Evolutionary conservation across 2,113 vertebrate species (phyloP).

Genomic region (Thamnaconus septentrionalis): DNA sequence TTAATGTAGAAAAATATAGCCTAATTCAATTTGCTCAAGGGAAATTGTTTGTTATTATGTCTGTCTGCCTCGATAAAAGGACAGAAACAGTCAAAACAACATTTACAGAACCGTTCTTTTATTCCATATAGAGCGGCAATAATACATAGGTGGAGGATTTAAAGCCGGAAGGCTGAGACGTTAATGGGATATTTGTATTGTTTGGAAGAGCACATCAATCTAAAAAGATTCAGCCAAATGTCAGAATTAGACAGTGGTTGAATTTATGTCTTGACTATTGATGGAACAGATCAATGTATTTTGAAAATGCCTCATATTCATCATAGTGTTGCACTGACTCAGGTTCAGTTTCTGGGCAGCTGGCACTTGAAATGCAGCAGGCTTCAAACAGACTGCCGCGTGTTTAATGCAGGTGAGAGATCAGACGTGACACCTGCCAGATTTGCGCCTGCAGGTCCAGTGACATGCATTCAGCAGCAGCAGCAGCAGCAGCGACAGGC

Average conservation of each 20-base stretch:
- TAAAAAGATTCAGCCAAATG: too few relatives aligned
- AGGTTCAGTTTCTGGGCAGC: conserved; percentile 63
- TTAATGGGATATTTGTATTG: background rate
- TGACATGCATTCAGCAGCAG: conserved; percentile 2
- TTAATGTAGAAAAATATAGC: conserved; percentile 25
- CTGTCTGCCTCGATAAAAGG: background rate
- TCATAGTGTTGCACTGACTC: conserved; percentile 12
- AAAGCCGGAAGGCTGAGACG: background rate
- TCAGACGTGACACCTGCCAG: conserved; percentile 12
- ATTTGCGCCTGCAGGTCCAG: conserved; percentile 6
- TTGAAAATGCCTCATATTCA: background rate
- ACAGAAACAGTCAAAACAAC: conserved; percentile 16
- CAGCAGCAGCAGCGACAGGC: background rate
- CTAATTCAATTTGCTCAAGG: conserved; percentile 38
- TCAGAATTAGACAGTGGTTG: too few relatives aligned
- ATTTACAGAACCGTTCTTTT: conserved; percentile 12
- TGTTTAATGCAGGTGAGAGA: conserved; percentile 19
- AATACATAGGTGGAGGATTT: background rate
- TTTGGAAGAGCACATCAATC: too few relatives aligned
- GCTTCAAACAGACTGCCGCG: conserved; percentile 15
- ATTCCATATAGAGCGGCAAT: background rate
- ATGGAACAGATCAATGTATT: background rate
- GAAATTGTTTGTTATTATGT: conserved; percentile 32
- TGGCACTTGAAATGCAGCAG: conserved; percentile 39
- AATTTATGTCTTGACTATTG: too few relatives aligned